Conservation (phyloP, 23 tunicate species). For the Diplosoma virens region DNA sequence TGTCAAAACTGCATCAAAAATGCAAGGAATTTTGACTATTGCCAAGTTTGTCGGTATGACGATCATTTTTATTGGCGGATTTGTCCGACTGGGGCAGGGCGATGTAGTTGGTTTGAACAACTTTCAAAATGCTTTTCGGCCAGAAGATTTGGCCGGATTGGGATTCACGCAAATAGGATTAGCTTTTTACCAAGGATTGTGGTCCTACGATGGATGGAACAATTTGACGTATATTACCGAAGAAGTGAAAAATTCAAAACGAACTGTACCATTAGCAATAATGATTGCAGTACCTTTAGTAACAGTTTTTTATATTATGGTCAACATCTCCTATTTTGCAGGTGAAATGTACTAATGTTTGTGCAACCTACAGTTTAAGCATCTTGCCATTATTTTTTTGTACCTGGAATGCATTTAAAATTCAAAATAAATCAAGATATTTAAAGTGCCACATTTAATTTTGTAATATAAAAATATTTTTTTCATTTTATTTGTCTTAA, state of each 20-base stretch:
- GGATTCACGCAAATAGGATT: slow-evolving; percentile 50
- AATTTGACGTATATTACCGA: slow-evolving; percentile 52
- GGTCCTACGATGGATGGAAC: slow-evolving; percentile 78
- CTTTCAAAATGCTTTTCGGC: slow-evolving; percentile 45
- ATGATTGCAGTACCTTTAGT: slow-evolving; percentile 64
- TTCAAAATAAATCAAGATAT: too few relatives aligned
- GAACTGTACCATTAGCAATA: slow-evolving; percentile 54
- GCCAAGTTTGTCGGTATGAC: slow-evolving; percentile 67
- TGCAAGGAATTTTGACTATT: slow-evolving; percentile 33
- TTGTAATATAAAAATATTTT: too few relatives aligned
- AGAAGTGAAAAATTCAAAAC: slow-evolving; percentile 48
- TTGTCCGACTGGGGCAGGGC: slow-evolving; percentile 37
- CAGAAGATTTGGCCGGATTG: slow-evolving; percentile 29
- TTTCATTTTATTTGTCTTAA: too few relatives aligned
- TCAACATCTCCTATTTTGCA: slow-evolving; percentile 71
- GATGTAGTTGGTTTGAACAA: slow-evolving; percentile 36
- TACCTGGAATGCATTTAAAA: too few relatives aligned
- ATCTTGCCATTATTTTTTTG: too few relatives aligned
- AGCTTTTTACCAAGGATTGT: slow-evolving; percentile 73
- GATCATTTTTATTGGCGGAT: slow-evolving; percentile 58
- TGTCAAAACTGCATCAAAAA: slow-evolving; percentile 46
- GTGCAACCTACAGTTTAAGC: too few relatives aligned
- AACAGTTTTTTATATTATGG: slow-evolving; percentile 54
- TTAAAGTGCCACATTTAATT: too few relatives aligned
- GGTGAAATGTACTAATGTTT: too few relatives aligned